Percentiles rank a stretch among this genome's conserved stretches.
These are phyloP conservation scores for Malthinus flaveolus DNA, from an alignment of 2,888 invertebrate species.

Conservation along the genomic window DNA sequence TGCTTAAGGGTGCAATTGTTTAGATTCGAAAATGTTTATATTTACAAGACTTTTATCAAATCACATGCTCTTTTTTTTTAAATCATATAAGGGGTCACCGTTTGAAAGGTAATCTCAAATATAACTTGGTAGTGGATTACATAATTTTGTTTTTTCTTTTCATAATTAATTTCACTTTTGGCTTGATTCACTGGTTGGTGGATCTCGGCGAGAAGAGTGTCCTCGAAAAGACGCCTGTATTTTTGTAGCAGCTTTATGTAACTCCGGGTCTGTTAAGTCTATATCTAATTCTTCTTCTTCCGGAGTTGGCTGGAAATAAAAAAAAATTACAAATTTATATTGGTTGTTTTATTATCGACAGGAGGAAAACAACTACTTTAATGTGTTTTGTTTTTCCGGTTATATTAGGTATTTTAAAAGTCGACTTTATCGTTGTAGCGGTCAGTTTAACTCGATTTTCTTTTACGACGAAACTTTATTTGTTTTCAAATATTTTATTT, in stretches of 20 bases:
- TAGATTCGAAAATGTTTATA: too few species aligned
- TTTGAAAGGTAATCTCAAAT: constrained; percentile 9
- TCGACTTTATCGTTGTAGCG: too few species aligned
- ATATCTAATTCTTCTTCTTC: constrained; percentile 75
- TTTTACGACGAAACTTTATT: too few species aligned
- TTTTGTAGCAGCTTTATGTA: constrained; percentile 88
- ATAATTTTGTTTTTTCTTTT: background rate
- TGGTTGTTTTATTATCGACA: too few species aligned
- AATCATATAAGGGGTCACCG: constrained; percentile 3
- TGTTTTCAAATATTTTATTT: too few species aligned
- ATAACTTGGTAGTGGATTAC: background rate
- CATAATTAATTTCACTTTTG: background rate
- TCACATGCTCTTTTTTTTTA: background rate
- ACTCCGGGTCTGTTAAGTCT: constrained; percentile 82
- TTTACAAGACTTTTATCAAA: background rate
- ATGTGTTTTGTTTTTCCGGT: too few species aligned
- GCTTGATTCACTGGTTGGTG: constrained; percentile 8
- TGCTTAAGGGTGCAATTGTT: too few species aligned
- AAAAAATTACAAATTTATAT: background rate
- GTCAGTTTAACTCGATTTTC: too few species aligned
- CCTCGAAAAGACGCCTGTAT: constrained; percentile 92
- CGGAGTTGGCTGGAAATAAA: constrained; percentile 17
- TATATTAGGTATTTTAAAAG: too few species aligned
- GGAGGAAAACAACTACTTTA: too few species aligned
- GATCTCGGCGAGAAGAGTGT: constrained; percentile 76